Evolutionary conservation across 2,888 invertebrate species (phyloP).

Genomic region (Psococerastis gibbosa): DNA sequence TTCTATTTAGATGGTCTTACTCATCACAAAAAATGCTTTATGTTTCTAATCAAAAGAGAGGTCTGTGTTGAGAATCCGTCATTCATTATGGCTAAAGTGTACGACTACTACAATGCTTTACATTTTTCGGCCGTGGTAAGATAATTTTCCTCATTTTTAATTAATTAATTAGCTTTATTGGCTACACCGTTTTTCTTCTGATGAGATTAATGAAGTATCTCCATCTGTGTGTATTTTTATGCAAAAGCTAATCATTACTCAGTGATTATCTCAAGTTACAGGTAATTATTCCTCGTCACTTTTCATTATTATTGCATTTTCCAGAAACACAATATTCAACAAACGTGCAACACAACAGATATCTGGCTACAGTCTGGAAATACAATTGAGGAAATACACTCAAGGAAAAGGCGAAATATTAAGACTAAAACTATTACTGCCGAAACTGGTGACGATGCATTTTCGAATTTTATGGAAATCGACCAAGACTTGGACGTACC

Average conservation of each 20-base stretch:
- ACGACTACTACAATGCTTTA: slow-evolving; percentile 44
- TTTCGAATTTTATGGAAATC: slow-evolving; percentile 26
- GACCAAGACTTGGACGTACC: slow-evolving; percentile 32
- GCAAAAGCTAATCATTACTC: too few relatives aligned
- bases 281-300: too few relatives aligned
- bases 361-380: too few relatives aligned
- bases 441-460: background rate
- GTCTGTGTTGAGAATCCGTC: slow-evolving; percentile 28
- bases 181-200: too few relatives aligned
- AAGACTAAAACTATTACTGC: background rate
- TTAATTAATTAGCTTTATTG: too few relatives aligned
- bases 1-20: slow-evolving; percentile 33
- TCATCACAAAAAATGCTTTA: slow-evolving; percentile 28
- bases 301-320: slow-evolving; percentile 11
- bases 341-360: slow-evolving; percentile 32
- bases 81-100: slow-evolving; percentile 35
- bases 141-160: slow-evolving; percentile 10
- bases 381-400: slow-evolving; percentile 18
- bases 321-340: slow-evolving; percentile 26
- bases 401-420: background rate
- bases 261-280: too few relatives aligned
- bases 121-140: slow-evolving; percentile 33
- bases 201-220: too few relatives aligned
- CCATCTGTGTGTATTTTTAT: too few relatives aligned
- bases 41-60: slow-evolving; percentile 29